These are phyloP conservation scores for Oreochromis aureus DNA, from an alignment of 2,113 vertebrate genomes.

Conservation along the genomic window DNA sequence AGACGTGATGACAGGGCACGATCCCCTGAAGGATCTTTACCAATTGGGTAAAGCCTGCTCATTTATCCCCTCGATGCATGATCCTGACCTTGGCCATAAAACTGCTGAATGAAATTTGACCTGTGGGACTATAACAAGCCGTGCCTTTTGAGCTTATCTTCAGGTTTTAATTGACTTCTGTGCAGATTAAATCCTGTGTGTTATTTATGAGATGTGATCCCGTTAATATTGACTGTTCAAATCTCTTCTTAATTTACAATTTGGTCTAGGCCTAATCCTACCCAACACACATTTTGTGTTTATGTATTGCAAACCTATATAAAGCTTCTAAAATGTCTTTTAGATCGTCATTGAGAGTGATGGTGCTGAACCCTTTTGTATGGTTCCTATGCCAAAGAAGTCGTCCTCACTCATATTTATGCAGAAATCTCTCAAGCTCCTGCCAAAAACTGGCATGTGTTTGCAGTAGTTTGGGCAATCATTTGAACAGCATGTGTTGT, in stretches of 20 bases:
- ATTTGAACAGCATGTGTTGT: neutral
- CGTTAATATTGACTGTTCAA: neutral
- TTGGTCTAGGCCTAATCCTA: neutral
- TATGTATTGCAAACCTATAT: neutral
- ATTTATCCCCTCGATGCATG: neutral
- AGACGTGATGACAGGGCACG: neutral
- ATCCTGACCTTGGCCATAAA: neutral
- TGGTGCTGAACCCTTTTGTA: neutral
- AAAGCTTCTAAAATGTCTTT: neutral
- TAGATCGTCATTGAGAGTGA: neutral
- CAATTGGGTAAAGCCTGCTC: conserved; percentile 4
- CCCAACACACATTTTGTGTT: neutral
- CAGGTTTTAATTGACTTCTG: neutral
- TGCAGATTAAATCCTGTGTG: neutral
- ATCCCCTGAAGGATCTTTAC: neutral
- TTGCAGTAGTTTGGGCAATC: neutral
- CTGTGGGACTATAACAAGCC: neutral
- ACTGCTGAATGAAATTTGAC: neutral
- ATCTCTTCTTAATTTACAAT: neutral
- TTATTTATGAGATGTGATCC: neutral
- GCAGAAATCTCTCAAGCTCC: neutral
- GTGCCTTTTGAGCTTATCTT: neutral
- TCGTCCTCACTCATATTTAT: neutral
- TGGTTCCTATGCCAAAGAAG: neutral
- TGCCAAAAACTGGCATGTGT: neutral